Evolutionary conservation across 2,797 vertebrate species (phyloP).

Genomic region (Oophaga sylvatica): DNA sequence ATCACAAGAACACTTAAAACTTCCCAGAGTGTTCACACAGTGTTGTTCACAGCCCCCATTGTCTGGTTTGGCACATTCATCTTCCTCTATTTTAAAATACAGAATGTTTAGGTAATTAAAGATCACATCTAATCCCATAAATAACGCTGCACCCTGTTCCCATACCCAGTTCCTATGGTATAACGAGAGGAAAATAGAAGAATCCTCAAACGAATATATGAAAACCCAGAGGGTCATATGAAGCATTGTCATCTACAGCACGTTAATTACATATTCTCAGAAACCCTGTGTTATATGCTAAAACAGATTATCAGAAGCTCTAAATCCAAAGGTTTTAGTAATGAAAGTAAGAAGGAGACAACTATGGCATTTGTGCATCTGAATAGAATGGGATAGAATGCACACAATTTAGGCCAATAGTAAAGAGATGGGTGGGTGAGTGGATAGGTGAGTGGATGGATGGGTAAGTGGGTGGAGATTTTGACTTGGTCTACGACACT

Average conservation of each 20-base stretch:
- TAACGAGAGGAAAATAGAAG: background rate
- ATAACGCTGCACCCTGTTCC: background rate
- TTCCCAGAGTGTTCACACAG: slow-evolving; percentile 95
- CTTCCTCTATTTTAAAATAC: slow-evolving; percentile 84
- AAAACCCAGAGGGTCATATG: slow-evolving; percentile 63
- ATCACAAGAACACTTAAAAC: slow-evolving; percentile 95
- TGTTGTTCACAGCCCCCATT: slow-evolving; percentile 97
- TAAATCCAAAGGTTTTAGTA: slow-evolving; percentile 67
- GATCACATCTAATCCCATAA: background rate
- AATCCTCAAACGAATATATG: slow-evolving; percentile 28
- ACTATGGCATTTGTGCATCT: background rate
- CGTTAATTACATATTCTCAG: slow-evolving; percentile 60
- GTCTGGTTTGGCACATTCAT: slow-evolving; percentile 95
- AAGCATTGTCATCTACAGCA: slow-evolving; percentile 64
- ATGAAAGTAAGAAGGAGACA: background rate
- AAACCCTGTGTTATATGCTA: slow-evolving; percentile 61
- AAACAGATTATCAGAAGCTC: slow-evolving; percentile 68
- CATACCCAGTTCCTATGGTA: background rate
- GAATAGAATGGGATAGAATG: background rate
- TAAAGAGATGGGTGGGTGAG: no score
- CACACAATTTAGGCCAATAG: background rate
- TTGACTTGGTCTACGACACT: background rate
- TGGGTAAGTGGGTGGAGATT: no score
- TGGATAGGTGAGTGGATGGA: no score
- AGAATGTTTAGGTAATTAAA: slow-evolving; percentile 9